These are phyloP conservation scores for Plebejus melissa DNA, from an alignment of 2,888 invertebrate species.

Conservation along the genomic window DNA sequence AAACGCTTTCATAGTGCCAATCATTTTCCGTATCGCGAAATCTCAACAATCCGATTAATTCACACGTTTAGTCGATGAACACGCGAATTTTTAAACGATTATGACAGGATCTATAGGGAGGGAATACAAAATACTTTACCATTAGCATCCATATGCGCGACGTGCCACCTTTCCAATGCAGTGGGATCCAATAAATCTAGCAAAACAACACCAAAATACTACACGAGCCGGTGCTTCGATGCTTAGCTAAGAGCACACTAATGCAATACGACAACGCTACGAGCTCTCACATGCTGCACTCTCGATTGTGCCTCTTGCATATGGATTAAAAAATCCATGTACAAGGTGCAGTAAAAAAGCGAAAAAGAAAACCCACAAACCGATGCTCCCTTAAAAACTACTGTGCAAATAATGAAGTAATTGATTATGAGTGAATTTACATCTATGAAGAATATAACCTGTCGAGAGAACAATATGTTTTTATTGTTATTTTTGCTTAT, in stretches of 20 bases:
- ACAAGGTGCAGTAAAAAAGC: constrained; percentile 65
- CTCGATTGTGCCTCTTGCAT: constrained; percentile 69
- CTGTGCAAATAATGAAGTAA: constrained; percentile 70
- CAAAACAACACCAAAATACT: constrained; percentile 75
- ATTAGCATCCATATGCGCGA: constrained; percentile 68
- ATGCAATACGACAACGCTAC: constrained; percentile 76
- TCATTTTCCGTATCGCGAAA: constrained; percentile 63
- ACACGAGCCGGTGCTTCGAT: constrained; percentile 72
- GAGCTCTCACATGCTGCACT: constrained; percentile 75
- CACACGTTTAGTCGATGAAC: constrained; percentile 63
- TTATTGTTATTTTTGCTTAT: constrained; percentile 45
- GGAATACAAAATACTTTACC: constrained; percentile 73
- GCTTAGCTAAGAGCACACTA: constrained; percentile 75
- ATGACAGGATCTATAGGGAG: constrained; percentile 66
- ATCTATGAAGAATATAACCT: constrained; percentile 57
- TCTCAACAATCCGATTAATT: constrained; percentile 65
- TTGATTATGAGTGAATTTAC: constrained; percentile 71
- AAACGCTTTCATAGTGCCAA: constrained; percentile 74
- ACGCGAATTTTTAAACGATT: constrained; percentile 54
- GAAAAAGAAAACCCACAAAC: constrained; percentile 64
- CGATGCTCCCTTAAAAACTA: constrained; percentile 76
- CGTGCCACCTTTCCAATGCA: constrained; percentile 78
- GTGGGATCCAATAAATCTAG: constrained; percentile 70
- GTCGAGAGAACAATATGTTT: constrained; percentile 52
- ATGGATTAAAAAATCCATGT: constrained; percentile 68